Conservation (phyloP, 2,113 vertebrate species). For the Stegostoma tigrinum region DNA sequence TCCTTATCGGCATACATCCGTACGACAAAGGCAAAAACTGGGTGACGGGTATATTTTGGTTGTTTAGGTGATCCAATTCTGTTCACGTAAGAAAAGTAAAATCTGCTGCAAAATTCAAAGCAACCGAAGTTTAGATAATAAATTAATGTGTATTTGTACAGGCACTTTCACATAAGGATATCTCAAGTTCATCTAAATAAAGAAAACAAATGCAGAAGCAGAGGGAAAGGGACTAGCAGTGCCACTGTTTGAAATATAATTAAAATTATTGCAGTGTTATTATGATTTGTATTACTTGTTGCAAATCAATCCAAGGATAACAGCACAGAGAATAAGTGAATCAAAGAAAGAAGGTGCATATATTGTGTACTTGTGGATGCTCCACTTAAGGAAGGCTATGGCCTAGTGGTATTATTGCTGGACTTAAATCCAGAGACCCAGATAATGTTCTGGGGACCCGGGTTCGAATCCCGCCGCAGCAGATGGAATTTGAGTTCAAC, state of each 20-base stretch:
- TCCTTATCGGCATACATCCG: background rate
- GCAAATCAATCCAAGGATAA: background rate
- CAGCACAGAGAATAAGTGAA: background rate
- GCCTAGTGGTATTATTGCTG: too few species aligned
- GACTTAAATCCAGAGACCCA: too few species aligned
- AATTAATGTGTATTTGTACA: background rate
- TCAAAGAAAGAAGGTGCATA: background rate
- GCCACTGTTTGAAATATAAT: background rate
- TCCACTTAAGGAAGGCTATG: background rate
- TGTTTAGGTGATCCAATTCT: background rate
- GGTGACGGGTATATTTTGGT: background rate
- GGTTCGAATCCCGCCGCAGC: too few species aligned
- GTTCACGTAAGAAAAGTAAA: background rate
- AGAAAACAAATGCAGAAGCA: background rate
- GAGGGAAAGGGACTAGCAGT: background rate
- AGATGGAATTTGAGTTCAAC: too few species aligned
- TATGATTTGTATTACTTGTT: background rate
- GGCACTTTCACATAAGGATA: background rate
- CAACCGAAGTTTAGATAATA: background rate
- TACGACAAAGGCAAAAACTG: background rate
- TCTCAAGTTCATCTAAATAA: background rate
- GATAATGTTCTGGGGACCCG: too few species aligned
- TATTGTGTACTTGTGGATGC: background rate
- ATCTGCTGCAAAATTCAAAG: background rate
- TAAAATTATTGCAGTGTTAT: background rate